Evolutionary conservation across 1,140 invertebrate genomes (phyloP).

Genomic region (Anoplolepis gracilipes): DNA sequence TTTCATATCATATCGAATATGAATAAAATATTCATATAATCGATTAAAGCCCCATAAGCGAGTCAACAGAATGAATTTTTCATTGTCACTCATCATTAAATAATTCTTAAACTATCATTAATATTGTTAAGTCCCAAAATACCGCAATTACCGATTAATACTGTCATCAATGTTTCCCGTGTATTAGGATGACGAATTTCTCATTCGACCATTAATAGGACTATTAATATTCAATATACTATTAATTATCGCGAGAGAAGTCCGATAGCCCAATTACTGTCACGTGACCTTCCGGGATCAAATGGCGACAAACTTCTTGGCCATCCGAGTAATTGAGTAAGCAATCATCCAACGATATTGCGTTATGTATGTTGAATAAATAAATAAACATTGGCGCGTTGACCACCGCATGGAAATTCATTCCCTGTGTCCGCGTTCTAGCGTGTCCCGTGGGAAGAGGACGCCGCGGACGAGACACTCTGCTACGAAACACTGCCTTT

Average conservation of each 20-base stretch:
- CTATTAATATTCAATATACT: constrained; percentile 35
- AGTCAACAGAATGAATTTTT: constrained; percentile 32
- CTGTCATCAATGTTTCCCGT: neutral
- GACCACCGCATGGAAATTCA: constrained; percentile 51
- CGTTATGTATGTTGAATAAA: constrained; percentile 61
- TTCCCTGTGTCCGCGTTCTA: constrained; percentile 4
- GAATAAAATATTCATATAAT: constrained; percentile 3
- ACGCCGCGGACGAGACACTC: constrained; percentile 18
- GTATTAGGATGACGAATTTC: neutral
- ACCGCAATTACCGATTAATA: constrained; percentile 15
- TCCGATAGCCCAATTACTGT: neutral
- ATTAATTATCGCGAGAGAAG: constrained; percentile 21
- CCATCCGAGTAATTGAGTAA: constrained; percentile 9
- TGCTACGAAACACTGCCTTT: constrained; percentile 10
- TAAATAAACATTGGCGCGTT: constrained; percentile 68
- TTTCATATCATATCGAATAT: neutral
- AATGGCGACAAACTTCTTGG: constrained; percentile 48
- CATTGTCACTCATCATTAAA: constrained; percentile 10
- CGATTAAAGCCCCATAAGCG: neutral
- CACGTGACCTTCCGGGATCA: constrained; percentile 8
- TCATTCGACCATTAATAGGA: constrained; percentile 20
- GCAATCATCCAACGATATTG: constrained; percentile 55
- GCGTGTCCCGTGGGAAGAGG: constrained; percentile 21
- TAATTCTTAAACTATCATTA: constrained; percentile 21
- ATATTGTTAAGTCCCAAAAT: constrained; percentile 24